phyloP scores from a whole-genome alignment of 2,797 vertebrate genomes.

The Delichon dasypus region DNA sequence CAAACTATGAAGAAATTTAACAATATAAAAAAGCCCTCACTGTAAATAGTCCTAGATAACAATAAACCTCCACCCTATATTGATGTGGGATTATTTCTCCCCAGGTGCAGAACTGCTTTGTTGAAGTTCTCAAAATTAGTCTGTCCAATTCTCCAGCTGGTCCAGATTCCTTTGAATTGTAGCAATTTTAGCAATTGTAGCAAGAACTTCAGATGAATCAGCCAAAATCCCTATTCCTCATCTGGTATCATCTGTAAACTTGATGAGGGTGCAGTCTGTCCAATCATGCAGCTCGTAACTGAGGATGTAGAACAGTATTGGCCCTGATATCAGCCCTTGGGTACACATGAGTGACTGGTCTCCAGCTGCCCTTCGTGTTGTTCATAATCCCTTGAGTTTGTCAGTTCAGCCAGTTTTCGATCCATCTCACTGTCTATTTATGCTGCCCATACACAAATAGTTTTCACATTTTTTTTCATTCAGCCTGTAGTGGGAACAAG shows the following conservation, averaged over 20 bases:
- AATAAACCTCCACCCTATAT: neutral
- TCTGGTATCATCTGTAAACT: neutral
- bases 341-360: neutral
- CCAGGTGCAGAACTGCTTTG: neutral
- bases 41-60: neutral
- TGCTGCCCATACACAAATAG: neutral
- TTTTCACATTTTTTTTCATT: neutral
- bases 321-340: neutral
- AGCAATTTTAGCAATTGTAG: neutral
- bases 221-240: neutral
- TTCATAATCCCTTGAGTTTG: neutral
- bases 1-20: neutral
- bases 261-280: neutral
- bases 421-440: neutral
- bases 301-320: neutral
- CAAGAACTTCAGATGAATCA: neutral
- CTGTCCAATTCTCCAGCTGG: neutral
- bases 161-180: neutral
- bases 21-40: neutral
- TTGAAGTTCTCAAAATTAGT: neutral
- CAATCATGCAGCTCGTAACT: neutral
- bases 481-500: neutral
- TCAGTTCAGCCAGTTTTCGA: neutral
- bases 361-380: neutral
- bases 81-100: neutral